phyloP scores from a whole-genome alignment of 2,888 invertebrate genomes.

The Cosmia trapezina region DNA sequence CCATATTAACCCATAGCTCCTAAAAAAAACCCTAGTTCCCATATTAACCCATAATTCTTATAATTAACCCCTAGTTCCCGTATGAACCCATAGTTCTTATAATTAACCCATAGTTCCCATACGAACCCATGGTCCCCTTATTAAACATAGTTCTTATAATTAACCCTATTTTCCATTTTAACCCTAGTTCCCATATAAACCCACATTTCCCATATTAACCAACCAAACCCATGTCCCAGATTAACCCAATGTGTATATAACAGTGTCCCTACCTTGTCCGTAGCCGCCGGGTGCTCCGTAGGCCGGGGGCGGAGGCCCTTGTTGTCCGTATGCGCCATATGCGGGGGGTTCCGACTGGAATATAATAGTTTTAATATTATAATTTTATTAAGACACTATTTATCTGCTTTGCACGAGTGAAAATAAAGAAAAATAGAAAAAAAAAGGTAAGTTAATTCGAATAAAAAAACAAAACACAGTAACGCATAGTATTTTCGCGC shows the following conservation, averaged over 20 bases:
- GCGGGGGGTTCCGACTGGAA: constrained; percentile 79
- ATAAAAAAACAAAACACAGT: no score
- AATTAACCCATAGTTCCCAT: no score
- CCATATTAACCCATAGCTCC: neutral
- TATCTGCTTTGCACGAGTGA: no score
- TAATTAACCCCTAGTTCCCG: no score
- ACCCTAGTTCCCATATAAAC: neutral
- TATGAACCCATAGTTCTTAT: neutral
- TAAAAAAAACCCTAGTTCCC: no score
- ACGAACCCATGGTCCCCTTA: neutral
- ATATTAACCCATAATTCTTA: neutral
- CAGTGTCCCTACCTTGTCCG: constrained; percentile 63
- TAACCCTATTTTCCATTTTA: no score
- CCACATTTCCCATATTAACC: neutral
- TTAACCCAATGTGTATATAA: neutral
- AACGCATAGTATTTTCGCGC: neutral
- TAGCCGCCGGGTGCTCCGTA: constrained; percentile 86
- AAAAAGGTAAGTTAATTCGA: no score
- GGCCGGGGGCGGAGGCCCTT: constrained; percentile 81
- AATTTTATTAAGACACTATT: neutral
- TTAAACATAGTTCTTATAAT: neutral
- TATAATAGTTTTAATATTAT: neutral
- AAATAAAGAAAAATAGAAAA: no score
- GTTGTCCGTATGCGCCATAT: constrained; percentile 78
- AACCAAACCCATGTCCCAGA: no score